These are phyloP conservation scores for Pelecanoides urinatrix DNA, from an alignment of 2,113 vertebrate species.

Conservation along the genomic window DNA sequence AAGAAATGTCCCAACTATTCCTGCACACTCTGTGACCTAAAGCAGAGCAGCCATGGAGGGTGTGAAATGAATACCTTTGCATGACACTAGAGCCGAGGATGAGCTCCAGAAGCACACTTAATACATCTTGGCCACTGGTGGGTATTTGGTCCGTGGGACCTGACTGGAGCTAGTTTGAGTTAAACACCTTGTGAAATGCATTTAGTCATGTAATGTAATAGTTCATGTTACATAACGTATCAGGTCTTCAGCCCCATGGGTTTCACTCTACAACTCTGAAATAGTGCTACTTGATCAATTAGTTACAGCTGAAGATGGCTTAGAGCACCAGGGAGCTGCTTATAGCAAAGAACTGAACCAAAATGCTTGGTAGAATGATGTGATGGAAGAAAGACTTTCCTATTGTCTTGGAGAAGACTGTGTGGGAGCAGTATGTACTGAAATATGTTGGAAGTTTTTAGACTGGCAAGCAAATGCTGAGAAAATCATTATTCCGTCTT, in stretches of 20 bases:
- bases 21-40: not conserved
- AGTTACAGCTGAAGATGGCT: not conserved
- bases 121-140: not conserved
- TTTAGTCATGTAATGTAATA: no score
- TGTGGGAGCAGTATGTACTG: not conserved
- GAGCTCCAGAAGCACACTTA: not conserved
- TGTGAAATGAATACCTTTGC: not conserved
- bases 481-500: not conserved
- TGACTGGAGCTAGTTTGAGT: not conserved
- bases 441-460: not conserved
- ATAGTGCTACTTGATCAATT: not conserved
- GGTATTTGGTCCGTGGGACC: not conserved
- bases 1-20: not conserved
- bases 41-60: not conserved
- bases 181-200: not conserved
- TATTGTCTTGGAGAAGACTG: not conserved
- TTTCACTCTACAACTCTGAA: not conserved
- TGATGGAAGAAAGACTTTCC: not conserved
- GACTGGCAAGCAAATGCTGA: not conserved
- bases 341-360: not conserved
- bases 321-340: not conserved
- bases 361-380: not conserved
- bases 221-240: accelerated
- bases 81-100: not conserved
- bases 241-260: not conserved